These are phyloP conservation scores for Crax fasciolata DNA, from an alignment of 2,797 vertebrate genomes.

Conservation along the genomic window DNA sequence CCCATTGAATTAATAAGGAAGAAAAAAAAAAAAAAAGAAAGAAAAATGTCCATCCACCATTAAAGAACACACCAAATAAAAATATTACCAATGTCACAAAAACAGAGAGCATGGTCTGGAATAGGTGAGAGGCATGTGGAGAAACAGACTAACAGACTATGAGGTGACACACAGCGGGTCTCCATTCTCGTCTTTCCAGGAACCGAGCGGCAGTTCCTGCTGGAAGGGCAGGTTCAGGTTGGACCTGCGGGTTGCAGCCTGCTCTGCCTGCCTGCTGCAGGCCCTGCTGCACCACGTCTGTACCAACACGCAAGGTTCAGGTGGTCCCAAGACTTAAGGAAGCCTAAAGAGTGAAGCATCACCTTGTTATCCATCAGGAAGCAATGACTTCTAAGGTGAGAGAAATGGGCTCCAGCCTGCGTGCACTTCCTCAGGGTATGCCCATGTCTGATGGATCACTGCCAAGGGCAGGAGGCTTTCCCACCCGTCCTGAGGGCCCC, in stretches of 20 bases:
- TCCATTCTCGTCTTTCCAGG: background rate
- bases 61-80: slow-evolving; percentile 14
- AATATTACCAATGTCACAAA: background rate
- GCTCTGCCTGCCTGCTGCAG: background rate
- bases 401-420: background rate
- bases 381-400: background rate
- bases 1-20: background rate
- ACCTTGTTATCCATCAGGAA: background rate
- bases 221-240: background rate
- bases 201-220: background rate
- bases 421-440: background rate
- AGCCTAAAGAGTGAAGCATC: background rate
- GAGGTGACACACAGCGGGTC: background rate
- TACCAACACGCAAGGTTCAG: background rate
- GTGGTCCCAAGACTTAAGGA: background rate
- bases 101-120: background rate
- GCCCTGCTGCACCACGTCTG: background rate
- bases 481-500: background rate
- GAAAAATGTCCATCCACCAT: background rate
- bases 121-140: background rate
- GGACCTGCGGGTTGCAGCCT: background rate
- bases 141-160: background rate
- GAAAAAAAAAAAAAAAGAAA: background rate
- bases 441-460: background rate
- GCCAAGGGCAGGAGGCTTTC: background rate